Conservation (phyloP, 2,888 invertebrate genomes). For the Cordilura impudica region DNA sequence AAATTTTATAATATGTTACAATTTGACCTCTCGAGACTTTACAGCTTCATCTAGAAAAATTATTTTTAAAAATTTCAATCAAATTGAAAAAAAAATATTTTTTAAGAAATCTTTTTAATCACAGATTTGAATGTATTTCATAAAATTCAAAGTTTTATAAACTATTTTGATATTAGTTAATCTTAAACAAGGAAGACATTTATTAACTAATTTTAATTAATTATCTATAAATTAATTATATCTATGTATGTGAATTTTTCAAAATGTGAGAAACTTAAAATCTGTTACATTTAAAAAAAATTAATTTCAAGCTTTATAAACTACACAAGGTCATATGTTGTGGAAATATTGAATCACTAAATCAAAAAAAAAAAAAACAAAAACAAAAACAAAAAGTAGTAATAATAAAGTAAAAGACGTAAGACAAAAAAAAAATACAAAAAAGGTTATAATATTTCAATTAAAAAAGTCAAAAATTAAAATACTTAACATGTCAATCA, state of each 20-base stretch:
- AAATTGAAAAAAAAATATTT: too few relatives aligned
- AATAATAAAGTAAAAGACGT: conserved; percentile 14
- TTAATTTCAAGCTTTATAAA: conserved; percentile 38
- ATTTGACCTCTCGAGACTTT: too few relatives aligned
- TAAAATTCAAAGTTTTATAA: too few relatives aligned
- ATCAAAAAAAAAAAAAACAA: conserved; percentile 12
- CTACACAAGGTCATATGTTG: conserved; percentile 47
- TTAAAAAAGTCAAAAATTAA: conserved; percentile 49
- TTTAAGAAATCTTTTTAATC: too few relatives aligned
- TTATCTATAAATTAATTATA: conserved; percentile 29
- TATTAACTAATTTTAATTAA: conserved; percentile 33
- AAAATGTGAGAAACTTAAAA: conserved; percentile 42
- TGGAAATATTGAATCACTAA: conserved; percentile 30
- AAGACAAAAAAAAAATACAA: not conserved
- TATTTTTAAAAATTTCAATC: not conserved
- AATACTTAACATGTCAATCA: conserved; percentile 60
- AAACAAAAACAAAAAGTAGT: conserved; percentile 14
- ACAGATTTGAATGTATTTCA: too few relatives aligned
- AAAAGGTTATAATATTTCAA: conserved; percentile 16
- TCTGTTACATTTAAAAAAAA: conserved; percentile 24
- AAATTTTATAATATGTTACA: too few relatives aligned
- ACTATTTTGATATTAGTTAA: not conserved
- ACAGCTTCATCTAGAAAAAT: too few relatives aligned
- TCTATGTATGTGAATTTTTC: conserved; percentile 24
- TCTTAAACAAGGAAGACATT: conserved; percentile 35